Percentiles rank a stretch among this genome's conserved stretches.
phyloP scores from a whole-genome alignment of 2,797 vertebrate genomes.

The Stomatorhinus walkeri region DNA sequence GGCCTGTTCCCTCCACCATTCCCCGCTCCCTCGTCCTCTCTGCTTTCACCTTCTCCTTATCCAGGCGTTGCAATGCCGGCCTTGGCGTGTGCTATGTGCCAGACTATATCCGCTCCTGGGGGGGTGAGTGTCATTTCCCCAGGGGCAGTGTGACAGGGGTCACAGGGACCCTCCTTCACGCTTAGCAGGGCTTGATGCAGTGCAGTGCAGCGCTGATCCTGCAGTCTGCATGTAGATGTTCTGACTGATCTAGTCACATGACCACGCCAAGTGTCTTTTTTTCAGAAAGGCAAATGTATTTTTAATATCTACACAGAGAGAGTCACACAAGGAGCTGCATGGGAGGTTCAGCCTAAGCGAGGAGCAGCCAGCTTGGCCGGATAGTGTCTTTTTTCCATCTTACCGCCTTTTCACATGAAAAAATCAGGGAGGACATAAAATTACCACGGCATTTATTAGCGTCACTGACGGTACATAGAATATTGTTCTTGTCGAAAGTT shows the following conservation, averaged over 20 bases:
- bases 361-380: neutral
- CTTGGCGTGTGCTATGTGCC: neutral
- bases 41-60: neutral
- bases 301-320: neutral
- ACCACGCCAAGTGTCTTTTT: neutral
- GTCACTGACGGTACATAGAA: neutral
- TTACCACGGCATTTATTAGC: constrained; percentile 20
- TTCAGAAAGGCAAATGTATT: neutral
- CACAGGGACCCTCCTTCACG: neutral
- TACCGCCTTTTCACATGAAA: neutral
- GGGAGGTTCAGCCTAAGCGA: neutral
- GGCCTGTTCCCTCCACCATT: neutral
- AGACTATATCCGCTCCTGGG: neutral
- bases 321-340: neutral
- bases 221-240: neutral
- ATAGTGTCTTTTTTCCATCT: neutral
- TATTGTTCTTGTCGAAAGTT: neutral
- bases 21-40: neutral
- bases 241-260: neutral
- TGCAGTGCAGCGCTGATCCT: neutral
- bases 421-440: neutral
- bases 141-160: neutral
- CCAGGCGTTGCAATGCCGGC: neutral
- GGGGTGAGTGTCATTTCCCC: neutral
- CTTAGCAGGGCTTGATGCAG: neutral